Percentiles rank a stretch among this genome's conserved stretches.
Evolutionary conservation across 2,888 invertebrate species (phyloP).

Genomic region (Pheosia gnoma): DNA sequence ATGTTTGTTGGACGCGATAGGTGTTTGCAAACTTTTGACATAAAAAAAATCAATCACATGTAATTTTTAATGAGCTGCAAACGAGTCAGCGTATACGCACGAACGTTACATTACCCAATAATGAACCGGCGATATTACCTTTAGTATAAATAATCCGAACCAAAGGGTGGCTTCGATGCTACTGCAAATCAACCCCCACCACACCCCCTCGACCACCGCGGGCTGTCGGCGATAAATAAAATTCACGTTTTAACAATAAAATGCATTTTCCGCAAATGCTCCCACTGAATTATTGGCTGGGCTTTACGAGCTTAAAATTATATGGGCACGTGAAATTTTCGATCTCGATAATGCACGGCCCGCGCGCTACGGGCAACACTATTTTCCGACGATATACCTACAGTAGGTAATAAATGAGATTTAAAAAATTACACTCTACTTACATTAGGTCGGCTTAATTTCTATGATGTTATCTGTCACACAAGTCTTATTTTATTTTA

Average conservation of each 20-base stretch:
- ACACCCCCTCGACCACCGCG: conserved; percentile 60
- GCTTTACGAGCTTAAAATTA: conserved; percentile 84
- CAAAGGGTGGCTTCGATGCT: conserved; percentile 80
- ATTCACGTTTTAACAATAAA: conserved; percentile 85
- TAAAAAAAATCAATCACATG: conserved; percentile 28
- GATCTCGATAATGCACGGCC: conserved; percentile 79
- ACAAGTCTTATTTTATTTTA: too few species aligned
- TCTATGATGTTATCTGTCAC: conserved; percentile 5
- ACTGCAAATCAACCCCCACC: conserved; percentile 79
- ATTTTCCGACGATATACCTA: conserved; percentile 59
- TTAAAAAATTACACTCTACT: conserved; percentile 41
- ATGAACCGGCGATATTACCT: conserved; percentile 82
- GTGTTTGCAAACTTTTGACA: too few species aligned
- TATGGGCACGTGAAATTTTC: conserved; percentile 82
- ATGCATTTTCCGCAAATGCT: conserved; percentile 85
- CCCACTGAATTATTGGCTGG: conserved; percentile 79
- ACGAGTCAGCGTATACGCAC: conserved; percentile 72
- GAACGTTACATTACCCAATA: conserved; percentile 82
- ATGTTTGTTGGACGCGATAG: too few species aligned
- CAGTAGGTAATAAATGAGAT: conserved; percentile 23
- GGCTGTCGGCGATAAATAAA: conserved; percentile 83
- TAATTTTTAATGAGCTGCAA: conserved; percentile 79
- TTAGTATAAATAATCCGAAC: conserved; percentile 82
- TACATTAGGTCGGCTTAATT: conserved; percentile 37
- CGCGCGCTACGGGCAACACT: conserved; percentile 62